phyloP scores from a whole-genome alignment of 1,140 invertebrate species.

The Drosophila kanapiae region DNA sequence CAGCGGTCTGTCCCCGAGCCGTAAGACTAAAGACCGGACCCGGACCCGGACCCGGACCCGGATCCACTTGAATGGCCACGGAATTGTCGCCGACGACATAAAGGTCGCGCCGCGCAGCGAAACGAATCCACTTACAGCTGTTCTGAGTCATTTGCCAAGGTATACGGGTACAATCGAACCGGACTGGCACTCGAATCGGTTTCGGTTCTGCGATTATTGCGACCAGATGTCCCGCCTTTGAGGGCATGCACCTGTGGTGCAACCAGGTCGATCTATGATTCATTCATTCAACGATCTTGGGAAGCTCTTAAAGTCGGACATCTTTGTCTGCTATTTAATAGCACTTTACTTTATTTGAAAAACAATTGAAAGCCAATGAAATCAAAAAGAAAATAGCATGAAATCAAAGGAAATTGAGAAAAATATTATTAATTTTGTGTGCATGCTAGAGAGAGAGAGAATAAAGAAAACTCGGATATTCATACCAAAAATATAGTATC shows the following conservation, averaged over 20 bases:
- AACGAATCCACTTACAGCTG: slow-evolving; percentile 37
- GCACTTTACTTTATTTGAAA: background rate
- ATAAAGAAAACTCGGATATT: no score
- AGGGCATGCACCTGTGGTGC: slow-evolving; percentile 31
- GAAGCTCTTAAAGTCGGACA: background rate
- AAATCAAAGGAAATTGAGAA: no score
- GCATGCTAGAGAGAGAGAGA: no score
- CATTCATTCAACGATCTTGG: background rate
- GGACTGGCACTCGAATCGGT: background rate
- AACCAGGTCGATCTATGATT: slow-evolving; percentile 13
- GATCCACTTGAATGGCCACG: slow-evolving; percentile 10
- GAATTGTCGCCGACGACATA: slow-evolving; percentile 24
- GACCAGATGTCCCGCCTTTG: slow-evolving; percentile 39
- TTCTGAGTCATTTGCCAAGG: slow-evolving; percentile 50
- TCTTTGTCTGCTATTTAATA: background rate
- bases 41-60: background rate
- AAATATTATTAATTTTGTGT: no score
- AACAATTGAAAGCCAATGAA: background rate
- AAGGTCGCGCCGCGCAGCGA: slow-evolving; percentile 34
- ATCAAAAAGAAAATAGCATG: no score
- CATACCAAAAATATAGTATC: no score
- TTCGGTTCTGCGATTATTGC: background rate
- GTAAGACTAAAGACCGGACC: slow-evolving; percentile 22
- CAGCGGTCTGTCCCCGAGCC: slow-evolving; percentile 35
- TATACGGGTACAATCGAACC: slow-evolving; percentile 14